Evolutionary conservation across 2,113 vertebrate genomes (phyloP).

Genomic region (Myotis davidii): DNA sequence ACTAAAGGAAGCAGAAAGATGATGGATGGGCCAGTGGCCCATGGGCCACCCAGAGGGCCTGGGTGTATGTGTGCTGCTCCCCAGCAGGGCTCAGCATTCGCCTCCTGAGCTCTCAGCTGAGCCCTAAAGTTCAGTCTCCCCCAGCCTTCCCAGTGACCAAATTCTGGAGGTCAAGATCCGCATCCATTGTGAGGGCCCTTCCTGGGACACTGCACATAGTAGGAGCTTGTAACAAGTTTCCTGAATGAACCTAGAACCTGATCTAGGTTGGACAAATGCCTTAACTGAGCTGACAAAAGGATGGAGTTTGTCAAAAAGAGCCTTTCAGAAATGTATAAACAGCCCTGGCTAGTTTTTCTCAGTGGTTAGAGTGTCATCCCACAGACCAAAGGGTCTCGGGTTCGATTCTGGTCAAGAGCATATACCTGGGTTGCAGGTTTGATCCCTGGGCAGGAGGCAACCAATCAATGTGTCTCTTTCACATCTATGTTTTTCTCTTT

Average conservation of each 20-base stretch:
- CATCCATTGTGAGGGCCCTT: background rate
- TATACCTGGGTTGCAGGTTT: too few species aligned
- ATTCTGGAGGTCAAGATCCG: background rate
- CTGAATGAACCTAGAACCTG: background rate
- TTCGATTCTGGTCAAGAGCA: too few species aligned
- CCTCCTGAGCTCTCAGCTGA: background rate
- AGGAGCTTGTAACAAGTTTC: background rate
- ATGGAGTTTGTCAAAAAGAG: background rate
- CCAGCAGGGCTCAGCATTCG: background rate
- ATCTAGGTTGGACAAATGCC: background rate
- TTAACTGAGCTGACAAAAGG: background rate
- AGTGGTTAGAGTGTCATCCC: too few species aligned
- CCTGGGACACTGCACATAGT: fast-evolving
- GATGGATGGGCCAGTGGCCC: background rate
- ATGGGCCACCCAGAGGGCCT: background rate
- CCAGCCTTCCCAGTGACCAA: fast-evolving
- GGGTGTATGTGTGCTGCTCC: too few species aligned
- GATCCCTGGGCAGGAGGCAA: too few species aligned
- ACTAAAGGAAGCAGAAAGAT: background rate
- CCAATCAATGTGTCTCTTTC: too few species aligned
- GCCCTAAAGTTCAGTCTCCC: fast-evolving
- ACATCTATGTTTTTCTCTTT: too few species aligned
- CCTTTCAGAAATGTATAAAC: background rate
- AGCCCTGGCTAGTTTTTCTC: background rate
- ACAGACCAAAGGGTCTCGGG: too few species aligned